A percentile compares a stretch with the other conserved stretches of the same genome.
phyloP scores from a whole-genome alignment of 92 coral and sea anemone genomes.

The Phymanthus crucifer region DNA sequence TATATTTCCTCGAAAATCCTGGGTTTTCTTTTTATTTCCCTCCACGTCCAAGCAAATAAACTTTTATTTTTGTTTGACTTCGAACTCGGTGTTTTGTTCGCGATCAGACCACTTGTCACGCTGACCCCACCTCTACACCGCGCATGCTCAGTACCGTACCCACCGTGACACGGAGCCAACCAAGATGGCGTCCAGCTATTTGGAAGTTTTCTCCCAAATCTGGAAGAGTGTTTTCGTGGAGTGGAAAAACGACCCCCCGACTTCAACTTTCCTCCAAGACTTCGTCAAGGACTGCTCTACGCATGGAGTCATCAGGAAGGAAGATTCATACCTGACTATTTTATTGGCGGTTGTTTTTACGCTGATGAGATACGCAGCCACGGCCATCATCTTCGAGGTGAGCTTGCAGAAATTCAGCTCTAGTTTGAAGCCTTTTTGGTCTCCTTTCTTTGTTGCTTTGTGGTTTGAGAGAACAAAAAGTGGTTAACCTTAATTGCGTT shows the following conservation, averaged over 20 bases:
- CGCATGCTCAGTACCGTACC: constrained; percentile 26
- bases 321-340: constrained; percentile 58
- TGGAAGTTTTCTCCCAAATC: constrained; percentile 67
- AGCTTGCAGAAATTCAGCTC: constrained; percentile 20
- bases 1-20: too few relatives aligned
- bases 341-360: constrained; percentile 78
- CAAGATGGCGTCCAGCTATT: constrained; percentile 69
- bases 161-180: constrained; percentile 28
- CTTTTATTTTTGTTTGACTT: background rate
- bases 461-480: background rate
- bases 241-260: constrained; percentile 71
- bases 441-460: constrained; percentile 14
- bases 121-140: constrained; percentile 10
- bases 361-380: constrained; percentile 60
- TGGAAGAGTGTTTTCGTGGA: constrained; percentile 61
- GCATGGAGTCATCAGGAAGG: constrained; percentile 58
- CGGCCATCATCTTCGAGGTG: constrained; percentile 67
- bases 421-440: background rate
- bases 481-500: constrained; percentile 8
- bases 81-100: background rate
- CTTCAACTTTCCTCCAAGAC: constrained; percentile 63
- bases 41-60: too few relatives aligned
- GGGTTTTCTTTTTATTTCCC: too few relatives aligned
- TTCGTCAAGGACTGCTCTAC: constrained; percentile 58
- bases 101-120: background rate